Conservation (phyloP, 1,140 invertebrate species). For the Saxidomus purpurata region DNA sequence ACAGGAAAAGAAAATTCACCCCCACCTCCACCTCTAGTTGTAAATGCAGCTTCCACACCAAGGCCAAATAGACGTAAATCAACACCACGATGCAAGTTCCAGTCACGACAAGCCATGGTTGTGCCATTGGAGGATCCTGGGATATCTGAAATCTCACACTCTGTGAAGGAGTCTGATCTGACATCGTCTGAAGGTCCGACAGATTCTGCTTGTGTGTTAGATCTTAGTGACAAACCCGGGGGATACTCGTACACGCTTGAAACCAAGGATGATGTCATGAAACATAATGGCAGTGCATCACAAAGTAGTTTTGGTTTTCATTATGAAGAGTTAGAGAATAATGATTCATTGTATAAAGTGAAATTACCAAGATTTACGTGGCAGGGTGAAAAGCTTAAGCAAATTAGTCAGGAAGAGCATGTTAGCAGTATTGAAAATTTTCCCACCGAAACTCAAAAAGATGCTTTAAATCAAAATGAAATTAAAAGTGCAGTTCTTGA, state of each 20-base stretch:
- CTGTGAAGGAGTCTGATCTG: neutral
- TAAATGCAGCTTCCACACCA: neutral
- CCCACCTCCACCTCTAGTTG: neutral
- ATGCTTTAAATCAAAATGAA: neutral
- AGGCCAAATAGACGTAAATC: constrained; percentile 51
- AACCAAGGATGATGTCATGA: neutral
- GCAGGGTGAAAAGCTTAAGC: neutral
- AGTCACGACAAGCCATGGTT: neutral
- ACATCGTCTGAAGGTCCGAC: neutral
- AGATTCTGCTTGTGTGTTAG: constrained; percentile 17
- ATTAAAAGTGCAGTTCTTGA: neutral
- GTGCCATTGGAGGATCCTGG: neutral
- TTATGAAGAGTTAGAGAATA: neutral
- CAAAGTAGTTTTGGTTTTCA: neutral
- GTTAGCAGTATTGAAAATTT: neutral
- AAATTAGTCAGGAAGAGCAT: neutral
- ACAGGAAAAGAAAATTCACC: constrained; percentile 3
- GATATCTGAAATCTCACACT: neutral
- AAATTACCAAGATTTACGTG: neutral
- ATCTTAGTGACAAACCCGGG: constrained; percentile 18
- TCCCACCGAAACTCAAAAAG: neutral
- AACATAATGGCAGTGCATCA: neutral
- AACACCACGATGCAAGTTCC: constrained; percentile 41
- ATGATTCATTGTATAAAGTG: neutral
- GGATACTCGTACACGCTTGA: constrained; percentile 43